A percentile compares a stretch with the other conserved stretches of the same genome.
Evolutionary conservation across 2,113 vertebrate species (phyloP).

Genomic region (Clupea harengus): DNA sequence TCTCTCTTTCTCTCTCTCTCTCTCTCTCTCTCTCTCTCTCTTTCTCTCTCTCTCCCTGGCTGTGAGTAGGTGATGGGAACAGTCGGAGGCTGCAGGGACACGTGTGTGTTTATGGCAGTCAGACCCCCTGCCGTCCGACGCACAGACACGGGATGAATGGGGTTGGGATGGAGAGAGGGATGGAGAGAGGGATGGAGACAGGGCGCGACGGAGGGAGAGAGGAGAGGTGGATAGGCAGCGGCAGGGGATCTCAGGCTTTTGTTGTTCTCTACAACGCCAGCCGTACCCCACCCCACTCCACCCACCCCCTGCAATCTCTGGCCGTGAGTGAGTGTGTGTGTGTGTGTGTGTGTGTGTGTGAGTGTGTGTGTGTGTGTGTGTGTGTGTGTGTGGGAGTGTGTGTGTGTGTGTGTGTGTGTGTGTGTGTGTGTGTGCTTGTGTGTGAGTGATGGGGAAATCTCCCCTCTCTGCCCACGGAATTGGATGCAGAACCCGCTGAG

Average conservation of each 20-base stretch:
- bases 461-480: slow-evolving; percentile 10
- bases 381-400: no score
- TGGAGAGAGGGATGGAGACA: not conserved
- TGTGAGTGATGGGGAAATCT: not conserved
- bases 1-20: not conserved
- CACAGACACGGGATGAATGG: not conserved
- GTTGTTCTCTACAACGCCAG: not conserved
- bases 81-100: not conserved
- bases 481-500: not conserved
- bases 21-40: not conserved
- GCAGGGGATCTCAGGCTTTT: not conserved
- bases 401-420: no score
- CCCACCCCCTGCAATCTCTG: not conserved
- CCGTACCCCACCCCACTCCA: not conserved
- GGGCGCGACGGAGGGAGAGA: not conserved
- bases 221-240: not conserved
- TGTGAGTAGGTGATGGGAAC: not conserved
- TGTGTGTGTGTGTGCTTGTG: no score
- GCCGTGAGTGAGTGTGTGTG: not conserved
- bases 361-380: no score
- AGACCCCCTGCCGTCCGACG: not conserved
- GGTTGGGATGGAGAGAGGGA: not conserved
- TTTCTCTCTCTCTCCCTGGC: not conserved
- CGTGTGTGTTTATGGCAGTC: not conserved
- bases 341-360: no score